Conservation (phyloP, 1,140 invertebrate genomes). For the Ips typographus region DNA sequence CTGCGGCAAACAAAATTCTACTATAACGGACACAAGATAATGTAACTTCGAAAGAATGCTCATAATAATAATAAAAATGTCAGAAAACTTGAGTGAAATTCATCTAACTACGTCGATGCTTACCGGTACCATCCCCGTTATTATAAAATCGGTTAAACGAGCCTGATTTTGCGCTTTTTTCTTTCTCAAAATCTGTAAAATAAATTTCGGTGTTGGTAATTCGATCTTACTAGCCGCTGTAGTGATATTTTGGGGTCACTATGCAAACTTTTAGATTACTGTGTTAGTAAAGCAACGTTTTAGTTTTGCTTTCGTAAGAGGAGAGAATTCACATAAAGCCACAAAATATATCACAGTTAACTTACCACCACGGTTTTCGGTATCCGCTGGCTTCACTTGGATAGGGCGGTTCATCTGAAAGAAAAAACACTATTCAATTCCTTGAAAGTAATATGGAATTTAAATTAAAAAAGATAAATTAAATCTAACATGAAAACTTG, state of each 20-base stretch:
- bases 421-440: slow-evolving; percentile 44
- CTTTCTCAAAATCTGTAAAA: slow-evolving; percentile 38
- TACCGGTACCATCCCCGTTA: slow-evolving; percentile 38
- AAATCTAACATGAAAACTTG: slow-evolving; percentile 1
- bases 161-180: slow-evolving; percentile 37
- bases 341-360: slow-evolving; percentile 38
- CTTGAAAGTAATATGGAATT: neutral
- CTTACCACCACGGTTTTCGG: slow-evolving; percentile 97
- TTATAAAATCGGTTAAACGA: slow-evolving; percentile 37
- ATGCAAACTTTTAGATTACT: slow-evolving; percentile 32
- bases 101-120: slow-evolving; percentile 38
- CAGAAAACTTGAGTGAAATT: slow-evolving; percentile 15
- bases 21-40: neutral
- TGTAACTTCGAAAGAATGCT: slow-evolving; percentile 2
- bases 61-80: slow-evolving; percentile 2
- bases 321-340: slow-evolving; percentile 10
- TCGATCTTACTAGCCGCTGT: slow-evolving; percentile 1
- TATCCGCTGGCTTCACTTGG: slow-evolving; percentile 99
- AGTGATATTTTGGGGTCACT: slow-evolving; percentile 8
- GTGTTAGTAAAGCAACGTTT: neutral
- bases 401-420: slow-evolving; percentile 99
- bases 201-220: slow-evolving; percentile 34
- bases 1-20: no score
- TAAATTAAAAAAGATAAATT: neutral
- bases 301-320: neutral